A percentile compares a stretch with the other conserved stretches of the same genome.
Conservation (phyloP, 2,888 invertebrate species). For the Caenorhabditis sulstoni region DNA sequence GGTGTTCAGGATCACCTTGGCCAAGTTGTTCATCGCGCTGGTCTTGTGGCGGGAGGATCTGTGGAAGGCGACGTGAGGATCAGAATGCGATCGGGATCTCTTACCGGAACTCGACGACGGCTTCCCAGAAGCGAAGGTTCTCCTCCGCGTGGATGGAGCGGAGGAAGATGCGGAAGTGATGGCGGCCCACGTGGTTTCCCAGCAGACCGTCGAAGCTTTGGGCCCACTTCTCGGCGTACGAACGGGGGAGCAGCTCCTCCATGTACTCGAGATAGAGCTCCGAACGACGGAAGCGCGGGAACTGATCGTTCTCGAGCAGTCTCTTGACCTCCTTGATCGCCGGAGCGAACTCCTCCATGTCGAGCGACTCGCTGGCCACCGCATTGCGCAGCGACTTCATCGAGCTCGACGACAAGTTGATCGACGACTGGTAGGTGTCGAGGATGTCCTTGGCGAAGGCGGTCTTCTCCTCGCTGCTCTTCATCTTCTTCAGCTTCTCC, state of each 20-base stretch:
- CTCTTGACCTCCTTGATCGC: slow-evolving; percentile 76
- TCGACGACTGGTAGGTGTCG: slow-evolving; percentile 70
- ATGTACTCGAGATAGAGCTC: slow-evolving; percentile 72
- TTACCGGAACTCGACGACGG: slow-evolving; percentile 71
- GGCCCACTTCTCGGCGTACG: slow-evolving; percentile 79
- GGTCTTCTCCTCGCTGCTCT: slow-evolving; percentile 72
- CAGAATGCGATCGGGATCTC: background rate
- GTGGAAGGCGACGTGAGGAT: background rate
- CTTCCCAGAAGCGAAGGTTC: slow-evolving; percentile 80
- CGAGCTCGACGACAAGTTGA: slow-evolving; percentile 76
- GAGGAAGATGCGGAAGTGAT: slow-evolving; percentile 78
- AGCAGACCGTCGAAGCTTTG: slow-evolving; percentile 77
- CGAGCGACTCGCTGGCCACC: slow-evolving; percentile 70
- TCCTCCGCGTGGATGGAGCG: slow-evolving; percentile 79
- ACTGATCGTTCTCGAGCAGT: slow-evolving; percentile 79
- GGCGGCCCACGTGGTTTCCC: slow-evolving; percentile 78
- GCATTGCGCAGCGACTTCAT: slow-evolving; percentile 74
- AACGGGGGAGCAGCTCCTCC: slow-evolving; percentile 74
- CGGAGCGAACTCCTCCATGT: slow-evolving; percentile 73
- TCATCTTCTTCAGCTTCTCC: slow-evolving; percentile 77
- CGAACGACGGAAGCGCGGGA: slow-evolving; percentile 79
- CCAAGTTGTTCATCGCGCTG: slow-evolving; percentile 76
- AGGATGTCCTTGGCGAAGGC: slow-evolving; percentile 72
- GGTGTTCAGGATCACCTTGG: slow-evolving; percentile 74
- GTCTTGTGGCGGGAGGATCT: slow-evolving; percentile 72